Base-by-base conservation (phyloP, 1,140 invertebrate species). In the Drosophila tani region DNA sequence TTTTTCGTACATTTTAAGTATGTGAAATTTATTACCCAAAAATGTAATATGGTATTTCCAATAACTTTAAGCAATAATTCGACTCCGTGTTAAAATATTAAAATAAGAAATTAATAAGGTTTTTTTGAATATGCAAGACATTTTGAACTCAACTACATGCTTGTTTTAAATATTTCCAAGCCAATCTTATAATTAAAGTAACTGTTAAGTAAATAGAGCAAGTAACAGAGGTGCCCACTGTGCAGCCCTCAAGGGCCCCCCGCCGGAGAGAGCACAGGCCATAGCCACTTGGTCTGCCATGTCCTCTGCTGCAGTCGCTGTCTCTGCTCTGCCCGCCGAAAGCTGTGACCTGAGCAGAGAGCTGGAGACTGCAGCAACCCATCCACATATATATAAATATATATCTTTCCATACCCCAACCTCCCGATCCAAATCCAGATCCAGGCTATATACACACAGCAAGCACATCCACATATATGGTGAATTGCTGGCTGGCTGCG, bases 271-370 rank as follows among this genome's bases (percentile, higher is more conserved):
- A 35, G 49, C 45, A 60, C 32, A 49, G 45, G 27, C 51, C 58
- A 62, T 49, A 35, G 53, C 53, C 68, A 71, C 67, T 73, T n/a
- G 45, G 67, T 71, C 69, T 73, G 53, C 46, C 38, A 68, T 41
- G 49, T 68, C n/a, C 67, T 60, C 80, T 60, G 59, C 79, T 67
- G 46, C 75, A 58, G 17, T 47, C 62, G 47, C 57, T 51, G 62
- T 45, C 49, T 51, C 81, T 82, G 66, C 63, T 62, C 43, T 81
- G 79, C 45, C 29, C 29, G 73, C 47, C 53, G 60, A 65, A 66
- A 64, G 68, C 75, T 80, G 66, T 81, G 81, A 65, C 79, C 78
- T 56, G 64, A 70, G 64, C 70, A 46, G 46, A 40, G 32, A 49
- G 43, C 80, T 75, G 64, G 38, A 65, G 70, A 68, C 47, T 83